A percentile compares a stretch with the other conserved stretches of the same genome.
These are phyloP conservation scores for Actenoides lindsayi DNA, from an alignment of 2,113 vertebrate genomes.

Conservation along the genomic window DNA sequence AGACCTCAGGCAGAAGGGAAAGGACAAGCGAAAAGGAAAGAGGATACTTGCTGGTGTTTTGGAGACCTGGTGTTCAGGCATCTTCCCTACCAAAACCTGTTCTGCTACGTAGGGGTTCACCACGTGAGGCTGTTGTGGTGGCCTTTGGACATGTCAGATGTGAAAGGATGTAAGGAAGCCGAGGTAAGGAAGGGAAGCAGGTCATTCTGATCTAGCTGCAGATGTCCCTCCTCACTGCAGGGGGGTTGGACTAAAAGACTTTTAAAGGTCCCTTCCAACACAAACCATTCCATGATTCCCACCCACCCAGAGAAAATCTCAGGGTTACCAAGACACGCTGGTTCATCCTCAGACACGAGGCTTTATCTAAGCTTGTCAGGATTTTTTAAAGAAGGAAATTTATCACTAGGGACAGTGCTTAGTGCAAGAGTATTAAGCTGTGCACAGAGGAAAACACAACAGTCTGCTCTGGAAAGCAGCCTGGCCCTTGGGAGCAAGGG, in stretches of 20 bases:
- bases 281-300: too few species aligned
- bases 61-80: not conserved
- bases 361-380: not conserved
- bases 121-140: accelerated
- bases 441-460: not conserved
- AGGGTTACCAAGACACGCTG: not conserved
- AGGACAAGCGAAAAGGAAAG: not conserved
- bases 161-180: accelerated
- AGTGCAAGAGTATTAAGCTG: not conserved
- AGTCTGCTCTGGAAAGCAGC: not conserved
- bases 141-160: not conserved
- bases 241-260: too few species aligned
- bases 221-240: too few species aligned
- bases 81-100: not conserved
- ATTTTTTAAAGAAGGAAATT: not conserved
- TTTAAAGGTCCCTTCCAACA: too few species aligned
- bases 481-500: not conserved
- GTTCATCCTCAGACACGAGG: not conserved
- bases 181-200: not conserved
- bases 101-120: accelerated
- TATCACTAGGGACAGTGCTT: not conserved
- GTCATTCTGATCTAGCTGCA: too few species aligned
- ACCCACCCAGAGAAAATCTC: not conserved
- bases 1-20: not conserved
- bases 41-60: not conserved